phyloP scores from a whole-genome alignment of 2,888 invertebrate genomes.

The Rhamnusium bicolor region DNA sequence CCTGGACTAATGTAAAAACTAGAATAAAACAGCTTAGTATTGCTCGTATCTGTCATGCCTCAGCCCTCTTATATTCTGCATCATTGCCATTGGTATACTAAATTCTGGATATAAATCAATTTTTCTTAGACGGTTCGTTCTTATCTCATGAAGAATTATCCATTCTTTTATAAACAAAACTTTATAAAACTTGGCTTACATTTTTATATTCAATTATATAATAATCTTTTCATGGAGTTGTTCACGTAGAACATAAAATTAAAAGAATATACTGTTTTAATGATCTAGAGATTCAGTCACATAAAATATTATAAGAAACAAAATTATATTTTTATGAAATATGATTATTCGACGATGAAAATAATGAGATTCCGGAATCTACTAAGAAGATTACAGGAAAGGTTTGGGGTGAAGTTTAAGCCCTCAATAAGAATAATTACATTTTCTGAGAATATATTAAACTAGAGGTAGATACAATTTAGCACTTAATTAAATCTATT shows the following conservation, averaged over 20 bases:
- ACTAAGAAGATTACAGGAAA: background rate
- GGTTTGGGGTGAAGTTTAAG: background rate
- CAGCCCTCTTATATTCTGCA: too few relatives aligned
- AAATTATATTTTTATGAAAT: conserved; percentile 1
- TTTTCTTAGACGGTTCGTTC: too few relatives aligned
- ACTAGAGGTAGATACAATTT: background rate
- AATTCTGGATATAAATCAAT: too few relatives aligned
- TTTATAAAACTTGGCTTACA: too few relatives aligned
- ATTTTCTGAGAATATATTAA: background rate
- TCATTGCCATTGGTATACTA: too few relatives aligned
- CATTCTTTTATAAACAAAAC: too few relatives aligned
- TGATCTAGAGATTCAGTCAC: background rate
- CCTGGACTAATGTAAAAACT: too few relatives aligned
- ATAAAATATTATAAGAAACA: background rate
- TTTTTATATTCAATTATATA: too few relatives aligned
- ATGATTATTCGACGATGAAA: conserved; percentile 9
- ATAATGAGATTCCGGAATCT: conserved; percentile 10
- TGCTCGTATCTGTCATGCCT: too few relatives aligned
- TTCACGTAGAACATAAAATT: background rate
- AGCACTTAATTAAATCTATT: background rate
- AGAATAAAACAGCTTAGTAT: too few relatives aligned
- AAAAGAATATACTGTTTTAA: background rate
- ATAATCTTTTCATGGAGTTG: too few relatives aligned
- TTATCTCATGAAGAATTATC: too few relatives aligned
- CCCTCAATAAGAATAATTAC: background rate